Base-by-base conservation (phyloP, 2,888 invertebrate genomes). In the Microplitis deprimator region DNA sequence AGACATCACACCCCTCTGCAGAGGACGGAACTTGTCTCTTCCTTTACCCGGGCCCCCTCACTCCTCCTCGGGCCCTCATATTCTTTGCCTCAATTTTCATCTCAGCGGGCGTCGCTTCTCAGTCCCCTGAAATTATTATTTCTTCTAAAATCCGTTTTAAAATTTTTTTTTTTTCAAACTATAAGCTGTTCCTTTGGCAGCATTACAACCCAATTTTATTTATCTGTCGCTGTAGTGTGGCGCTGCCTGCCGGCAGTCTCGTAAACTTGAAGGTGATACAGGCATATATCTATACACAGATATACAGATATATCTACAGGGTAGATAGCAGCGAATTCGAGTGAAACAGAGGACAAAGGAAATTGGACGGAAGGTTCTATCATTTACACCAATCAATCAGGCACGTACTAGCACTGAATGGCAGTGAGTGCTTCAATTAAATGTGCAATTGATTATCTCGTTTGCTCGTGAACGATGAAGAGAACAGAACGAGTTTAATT, bases 1-100 rank as follows among this genome's bases (percentile, higher is more conserved):
- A 84, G 83, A 84, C 83, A 83, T 84, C 84, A 85, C 84, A 85
- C 83, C 85, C 85, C 84, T 83, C 80, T 78, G 79, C 75, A 79
- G 77, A 79, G 80, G 68, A 76, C 61, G 76, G 77, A 77, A 77
- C 77, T 77, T 73, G 77, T 77, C 68, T 77, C 68, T 71, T 72
- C 69, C 68, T 70, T 60, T 38, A 29, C 59, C 61, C 41, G 7
- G 3, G 13, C 38, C 38, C 17, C 29, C 17, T 16, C 40, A 41
- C 40, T 64, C 41, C 64, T 17, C 39, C 41, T 4, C 41, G 13
- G 5, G 29, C 29, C 72, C 29, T 29, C 41, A 40, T 40, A 41
- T 64, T 59, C 29, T 60, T 70, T 59, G 17, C 59, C 20, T 70
- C 13, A 29, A 41, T 41, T 59, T 29, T 50, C 70, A 59, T 70